These are phyloP conservation scores for Meriones unguiculatus DNA, from an alignment of 2,113 vertebrate species.

Conservation along the genomic window DNA sequence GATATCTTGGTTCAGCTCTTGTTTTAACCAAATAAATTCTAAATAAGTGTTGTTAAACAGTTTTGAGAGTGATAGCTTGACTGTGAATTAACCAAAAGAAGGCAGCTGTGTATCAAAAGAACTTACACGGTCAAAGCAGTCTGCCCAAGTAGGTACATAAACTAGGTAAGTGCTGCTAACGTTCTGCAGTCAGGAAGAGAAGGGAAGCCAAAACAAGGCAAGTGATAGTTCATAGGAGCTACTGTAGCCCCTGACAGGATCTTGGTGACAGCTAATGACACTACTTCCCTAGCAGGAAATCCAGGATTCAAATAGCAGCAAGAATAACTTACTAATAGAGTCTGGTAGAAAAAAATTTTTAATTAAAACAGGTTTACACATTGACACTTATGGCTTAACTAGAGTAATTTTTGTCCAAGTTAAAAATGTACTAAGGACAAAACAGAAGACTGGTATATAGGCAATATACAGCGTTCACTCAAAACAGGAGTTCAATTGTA, in stretches of 20 bases:
- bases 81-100: not conserved
- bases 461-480: constrained; percentile 49
- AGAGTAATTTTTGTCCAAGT: constrained; percentile 73
- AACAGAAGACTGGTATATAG: constrained; percentile 54
- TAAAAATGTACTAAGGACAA: constrained; percentile 69
- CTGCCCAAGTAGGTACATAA: not conserved
- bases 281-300: constrained; percentile 11
- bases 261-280: constrained; percentile 36
- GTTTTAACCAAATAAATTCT: constrained; percentile 5
- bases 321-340: constrained; percentile 68
- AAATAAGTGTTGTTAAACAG: not conserved
- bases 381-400: constrained; percentile 79
- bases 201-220: not conserved
- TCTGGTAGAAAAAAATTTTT: constrained; percentile 80
- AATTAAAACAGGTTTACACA: constrained; percentile 81
- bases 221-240: not conserved
- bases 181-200: not conserved
- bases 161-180: not conserved
- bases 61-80: not conserved
- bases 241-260: not conserved
- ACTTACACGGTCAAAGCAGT: not conserved
- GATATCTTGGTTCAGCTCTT: not conserved
- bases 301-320: constrained; percentile 46
- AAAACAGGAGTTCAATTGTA: constrained; percentile 49
- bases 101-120: not conserved